These are phyloP conservation scores for Triops cancriformis DNA, from an alignment of 1,140 invertebrate genomes.

Conservation along the genomic window DNA sequence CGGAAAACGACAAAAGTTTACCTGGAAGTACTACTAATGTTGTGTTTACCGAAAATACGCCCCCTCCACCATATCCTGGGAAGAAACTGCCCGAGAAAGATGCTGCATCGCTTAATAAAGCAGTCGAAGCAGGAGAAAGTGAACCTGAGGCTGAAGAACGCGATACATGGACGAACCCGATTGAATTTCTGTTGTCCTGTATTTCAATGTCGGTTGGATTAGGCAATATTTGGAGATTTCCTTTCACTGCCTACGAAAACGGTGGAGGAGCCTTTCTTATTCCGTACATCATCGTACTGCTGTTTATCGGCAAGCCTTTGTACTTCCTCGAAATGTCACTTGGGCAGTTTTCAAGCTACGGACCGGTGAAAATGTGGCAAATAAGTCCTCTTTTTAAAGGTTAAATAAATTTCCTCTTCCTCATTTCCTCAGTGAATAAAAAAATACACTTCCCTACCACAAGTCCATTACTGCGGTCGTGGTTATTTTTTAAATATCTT, in stretches of 20 bases:
- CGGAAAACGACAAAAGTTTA: neutral
- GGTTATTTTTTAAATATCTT: no score
- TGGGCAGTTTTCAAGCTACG: slow-evolving; percentile 67
- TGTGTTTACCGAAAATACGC: neutral
- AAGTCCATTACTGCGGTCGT: no score
- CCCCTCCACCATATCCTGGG: neutral
- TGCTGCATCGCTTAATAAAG: neutral
- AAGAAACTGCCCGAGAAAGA: neutral
- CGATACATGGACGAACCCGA: slow-evolving; percentile 37
- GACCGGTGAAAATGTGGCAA: slow-evolving; percentile 64
- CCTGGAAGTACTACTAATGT: neutral
- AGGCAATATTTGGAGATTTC: slow-evolving; percentile 33
- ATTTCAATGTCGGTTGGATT: slow-evolving; percentile 39
- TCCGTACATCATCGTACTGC: slow-evolving; percentile 52
- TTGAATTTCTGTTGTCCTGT: slow-evolving; percentile 40
- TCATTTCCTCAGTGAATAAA: no score
- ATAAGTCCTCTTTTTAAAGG: neutral
- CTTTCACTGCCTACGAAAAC: slow-evolving; percentile 30
- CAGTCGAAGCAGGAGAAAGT: neutral
- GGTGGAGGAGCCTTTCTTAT: slow-evolving; percentile 59
- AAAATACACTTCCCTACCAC: no score
- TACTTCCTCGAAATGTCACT: slow-evolving; percentile 65
- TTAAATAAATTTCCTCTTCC: no score
- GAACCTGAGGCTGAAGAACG: slow-evolving; percentile 16
- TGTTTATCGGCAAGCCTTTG: slow-evolving; percentile 59